Evolutionary conservation across 2,113 vertebrate species (phyloP).

Genomic region (Anser brachyrhynchus): DNA sequence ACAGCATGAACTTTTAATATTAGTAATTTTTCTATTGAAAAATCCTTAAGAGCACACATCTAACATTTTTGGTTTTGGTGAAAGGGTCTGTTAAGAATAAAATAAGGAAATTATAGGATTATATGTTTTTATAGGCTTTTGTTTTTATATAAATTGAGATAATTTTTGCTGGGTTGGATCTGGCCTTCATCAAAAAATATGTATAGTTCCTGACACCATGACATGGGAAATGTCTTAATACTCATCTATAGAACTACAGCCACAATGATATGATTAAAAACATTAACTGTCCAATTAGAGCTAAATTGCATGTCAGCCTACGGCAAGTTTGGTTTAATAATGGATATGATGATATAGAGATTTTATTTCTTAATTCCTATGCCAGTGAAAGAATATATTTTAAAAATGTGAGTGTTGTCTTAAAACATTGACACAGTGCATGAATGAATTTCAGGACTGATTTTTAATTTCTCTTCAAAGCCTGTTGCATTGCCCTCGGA

Average conservation of each 20-base stretch:
- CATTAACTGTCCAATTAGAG: constrained; percentile 62
- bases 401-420: constrained; percentile 45
- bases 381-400: constrained; percentile 44
- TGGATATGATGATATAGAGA: neutral
- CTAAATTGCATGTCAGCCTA: constrained; percentile 28
- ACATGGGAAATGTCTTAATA: constrained; percentile 1
- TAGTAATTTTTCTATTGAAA: neutral
- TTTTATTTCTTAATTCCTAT: constrained; percentile 60
- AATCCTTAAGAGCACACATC: neutral
- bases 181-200: neutral
- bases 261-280: constrained; percentile 36
- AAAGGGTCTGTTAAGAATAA: neutral
- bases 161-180: neutral
- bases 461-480: constrained; percentile 34
- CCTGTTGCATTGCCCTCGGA: neutral
- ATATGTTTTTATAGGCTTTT: neutral
- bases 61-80: neutral
- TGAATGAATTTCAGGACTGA: constrained; percentile 3
- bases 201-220: neutral
- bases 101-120: neutral
- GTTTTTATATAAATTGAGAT: neutral
- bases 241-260: constrained; percentile 6
- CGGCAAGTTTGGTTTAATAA: constrained; percentile 34
- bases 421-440: constrained; percentile 8
- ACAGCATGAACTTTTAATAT: neutral